These are phyloP conservation scores for Sciurus vulgaris DNA, from an alignment of 2,797 vertebrate species.

Conservation along the genomic window DNA sequence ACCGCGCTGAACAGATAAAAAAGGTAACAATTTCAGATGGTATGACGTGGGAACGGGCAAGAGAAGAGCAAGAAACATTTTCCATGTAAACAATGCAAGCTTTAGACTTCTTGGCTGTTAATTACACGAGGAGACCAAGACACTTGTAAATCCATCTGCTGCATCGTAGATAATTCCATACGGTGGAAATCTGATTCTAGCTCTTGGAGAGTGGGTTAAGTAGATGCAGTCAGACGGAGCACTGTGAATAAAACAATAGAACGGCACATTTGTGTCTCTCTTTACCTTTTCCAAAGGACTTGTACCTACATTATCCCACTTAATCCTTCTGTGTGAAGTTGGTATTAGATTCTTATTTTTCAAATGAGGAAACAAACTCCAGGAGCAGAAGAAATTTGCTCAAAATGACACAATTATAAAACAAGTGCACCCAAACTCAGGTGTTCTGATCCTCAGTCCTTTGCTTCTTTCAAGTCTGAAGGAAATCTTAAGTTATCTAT, in stretches of 20 bases:
- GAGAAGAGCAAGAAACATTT: constrained; percentile 76
- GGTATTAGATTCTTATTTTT: constrained; percentile 66
- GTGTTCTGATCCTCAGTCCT: constrained; percentile 24
- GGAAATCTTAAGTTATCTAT: constrained; percentile 22
- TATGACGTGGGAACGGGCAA: constrained; percentile 78
- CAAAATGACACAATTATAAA: constrained; percentile 36
- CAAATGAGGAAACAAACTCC: constrained; percentile 52
- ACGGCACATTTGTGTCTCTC: constrained; percentile 8
- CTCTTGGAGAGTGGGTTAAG: constrained; percentile 81
- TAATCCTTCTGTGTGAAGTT: constrained; percentile 59
- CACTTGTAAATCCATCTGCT: constrained; percentile 83
- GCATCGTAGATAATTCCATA: constrained; percentile 72
- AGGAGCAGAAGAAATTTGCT: constrained; percentile 15
- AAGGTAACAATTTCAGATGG: constrained; percentile 77
- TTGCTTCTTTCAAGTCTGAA: not conserved
- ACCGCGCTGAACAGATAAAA: constrained; percentile 49
- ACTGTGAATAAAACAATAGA: constrained; percentile 60
- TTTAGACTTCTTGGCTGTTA: constrained; percentile 82
- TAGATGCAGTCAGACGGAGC: constrained; percentile 73
- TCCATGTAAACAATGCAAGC: constrained; percentile 78
- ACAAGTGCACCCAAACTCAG: not conserved
- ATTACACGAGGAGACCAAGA: constrained; percentile 78
- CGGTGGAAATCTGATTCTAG: constrained; percentile 78
- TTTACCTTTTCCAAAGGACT: constrained; percentile 63
- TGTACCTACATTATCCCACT: constrained; percentile 43